A percentile compares a stretch with the other conserved stretches of the same genome.
Conservation (phyloP, 1,140 invertebrate genomes). For the Tyrophagus putrescentiae region DNA sequence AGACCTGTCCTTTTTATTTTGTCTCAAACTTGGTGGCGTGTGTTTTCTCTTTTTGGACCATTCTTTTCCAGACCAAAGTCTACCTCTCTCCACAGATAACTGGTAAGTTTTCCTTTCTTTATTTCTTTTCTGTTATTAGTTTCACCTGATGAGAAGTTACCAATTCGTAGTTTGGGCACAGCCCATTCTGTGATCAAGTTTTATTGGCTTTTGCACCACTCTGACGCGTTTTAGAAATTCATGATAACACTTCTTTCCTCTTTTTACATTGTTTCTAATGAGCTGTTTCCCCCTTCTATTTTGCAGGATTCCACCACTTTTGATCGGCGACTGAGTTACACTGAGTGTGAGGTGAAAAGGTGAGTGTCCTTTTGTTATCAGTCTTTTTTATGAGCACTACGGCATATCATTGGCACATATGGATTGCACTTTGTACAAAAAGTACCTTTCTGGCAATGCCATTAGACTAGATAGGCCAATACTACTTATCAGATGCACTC, state of each 20-base stretch:
- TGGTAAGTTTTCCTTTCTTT: no score
- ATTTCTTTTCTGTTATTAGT: no score
- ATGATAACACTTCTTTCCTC: background rate
- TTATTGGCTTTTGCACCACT: conserved; percentile 18
- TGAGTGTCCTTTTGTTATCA: no score
- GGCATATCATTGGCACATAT: conserved; percentile 15
- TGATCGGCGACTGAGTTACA: no score
- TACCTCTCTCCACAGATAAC: no score
- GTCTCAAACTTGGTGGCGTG: no score
- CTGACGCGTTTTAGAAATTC: conserved; percentile 4
- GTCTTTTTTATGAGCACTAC: background rate
- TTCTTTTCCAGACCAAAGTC: no score
- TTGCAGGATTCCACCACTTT: no score
- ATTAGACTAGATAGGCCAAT: conserved; percentile 10
- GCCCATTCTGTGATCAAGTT: background rate
- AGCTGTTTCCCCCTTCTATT: background rate
- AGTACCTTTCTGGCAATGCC: background rate
- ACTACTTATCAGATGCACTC: conserved; percentile 8
- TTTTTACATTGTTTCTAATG: conserved; percentile 6
- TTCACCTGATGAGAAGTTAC: conserved; percentile 12
- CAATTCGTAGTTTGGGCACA: conserved; percentile 6
- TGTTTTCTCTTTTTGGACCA: no score
- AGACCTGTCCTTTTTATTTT: no score
- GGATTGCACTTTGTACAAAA: background rate
- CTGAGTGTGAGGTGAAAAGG: no score